Evolutionary conservation across 2,113 vertebrate genomes (phyloP), one percentile per base, ranked within the genome.

Genomic region (Paedocypris sp.): DNA sequence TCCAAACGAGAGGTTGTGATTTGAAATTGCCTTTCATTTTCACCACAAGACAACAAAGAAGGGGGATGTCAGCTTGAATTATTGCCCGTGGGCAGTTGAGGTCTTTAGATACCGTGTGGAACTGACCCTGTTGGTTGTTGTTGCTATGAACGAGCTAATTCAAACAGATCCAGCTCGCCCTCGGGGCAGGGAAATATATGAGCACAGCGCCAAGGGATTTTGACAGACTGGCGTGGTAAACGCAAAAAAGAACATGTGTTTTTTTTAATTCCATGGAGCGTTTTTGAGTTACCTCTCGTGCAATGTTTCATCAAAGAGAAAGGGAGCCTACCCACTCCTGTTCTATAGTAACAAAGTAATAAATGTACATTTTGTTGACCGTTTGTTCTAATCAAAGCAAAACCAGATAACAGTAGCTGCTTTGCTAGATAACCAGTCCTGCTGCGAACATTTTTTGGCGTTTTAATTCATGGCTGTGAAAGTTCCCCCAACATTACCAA

Each of bases 61-160:
- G 31, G 51, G 38, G 28, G 10, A 42, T 43, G 43, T 59, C 54
- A 46, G 46, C 48, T 59, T 58, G 45, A 60, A 42, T 69, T 60
- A 59, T 75, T n/a, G 60, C 62, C 66, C 46, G 51, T 62, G 5
- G 26, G 42, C 49, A 53, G 50, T 39, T 10, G 56, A 62, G 66
- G 67, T 71, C 32, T 31, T 76, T 61, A 59, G 75, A 56, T 68
- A 51, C 62, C 4, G n/a, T 22, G 54, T 61, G 31, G 3, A 56
- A 35, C 35, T 57, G 63, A 41, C 58, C 62, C 5, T 23, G 49
- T 71, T 67, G 74, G 32, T 77, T 79, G 48, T 60, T 26, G 53
- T 71, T 62, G 60, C 59, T 28, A 70, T 68, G 66, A 65, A 38
- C 43, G 32, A 15, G 35, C 74, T 73, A 61, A 62, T 63, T 62